Evolutionary conservation across 1,140 invertebrate genomes (phyloP).

Genomic region (Zaprionus vittiger): DNA sequence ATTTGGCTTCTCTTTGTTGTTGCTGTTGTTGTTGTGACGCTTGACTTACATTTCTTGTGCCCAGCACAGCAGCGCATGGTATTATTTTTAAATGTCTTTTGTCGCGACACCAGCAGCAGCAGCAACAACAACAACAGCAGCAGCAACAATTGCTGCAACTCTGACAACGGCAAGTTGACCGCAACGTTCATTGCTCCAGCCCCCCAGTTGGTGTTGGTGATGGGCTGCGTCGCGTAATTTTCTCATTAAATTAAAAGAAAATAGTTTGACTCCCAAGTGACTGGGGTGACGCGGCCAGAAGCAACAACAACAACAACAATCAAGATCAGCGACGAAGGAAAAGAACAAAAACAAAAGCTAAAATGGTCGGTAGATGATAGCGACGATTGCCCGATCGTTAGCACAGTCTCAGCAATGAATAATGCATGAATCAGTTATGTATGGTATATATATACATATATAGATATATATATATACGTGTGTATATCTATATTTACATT

Average conservation of each 20-base stretch:
- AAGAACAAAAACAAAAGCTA: neutral
- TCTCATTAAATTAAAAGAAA: slow-evolving; percentile 81
- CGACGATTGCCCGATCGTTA: neutral
- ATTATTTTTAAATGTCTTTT: slow-evolving; percentile 78
- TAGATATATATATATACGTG: neutral
- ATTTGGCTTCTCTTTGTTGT: slow-evolving; percentile 3
- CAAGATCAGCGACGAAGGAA: neutral
- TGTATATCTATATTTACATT: too few species aligned
- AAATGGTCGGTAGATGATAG: neutral
- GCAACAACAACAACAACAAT: neutral
- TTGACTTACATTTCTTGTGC: slow-evolving; percentile 77
- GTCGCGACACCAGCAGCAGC: slow-evolving; percentile 40
- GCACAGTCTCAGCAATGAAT: neutral
- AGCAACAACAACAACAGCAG: slow-evolving; percentile 17
- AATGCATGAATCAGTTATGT: neutral
- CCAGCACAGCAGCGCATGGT: slow-evolving; percentile 36
- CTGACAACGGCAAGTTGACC: slow-evolving; percentile 71
- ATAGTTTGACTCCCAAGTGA: slow-evolving; percentile 63
- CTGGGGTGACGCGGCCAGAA: slow-evolving; percentile 30
- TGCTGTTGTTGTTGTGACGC: slow-evolving; percentile 52
- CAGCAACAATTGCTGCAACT: slow-evolving; percentile 29
- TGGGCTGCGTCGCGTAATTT: slow-evolving; percentile 55
- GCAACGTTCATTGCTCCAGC: slow-evolving; percentile 77
- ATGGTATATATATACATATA: neutral
- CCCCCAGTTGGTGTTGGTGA: slow-evolving; percentile 32